Base-by-base conservation (phyloP, 2,113 vertebrate species). In the Xyliphius kryptos region DNA sequence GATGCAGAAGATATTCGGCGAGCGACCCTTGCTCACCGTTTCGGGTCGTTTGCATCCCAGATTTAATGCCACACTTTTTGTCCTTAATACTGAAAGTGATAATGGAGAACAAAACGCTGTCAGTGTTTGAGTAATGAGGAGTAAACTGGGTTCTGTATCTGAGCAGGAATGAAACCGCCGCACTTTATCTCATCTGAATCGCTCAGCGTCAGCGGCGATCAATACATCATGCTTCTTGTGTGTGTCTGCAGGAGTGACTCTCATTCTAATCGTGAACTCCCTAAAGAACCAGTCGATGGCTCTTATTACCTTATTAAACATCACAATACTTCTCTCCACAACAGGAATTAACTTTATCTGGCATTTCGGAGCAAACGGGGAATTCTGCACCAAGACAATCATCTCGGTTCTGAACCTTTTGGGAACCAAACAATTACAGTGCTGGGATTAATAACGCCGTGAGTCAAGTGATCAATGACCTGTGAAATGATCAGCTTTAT, bases 81-180 rank as follows among this genome's bases (percentile, higher is more conserved):
- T 32, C 26, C 26, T 32, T 32, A 32, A 32, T 32, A 32, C 4
- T 32, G 26, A 6, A 6, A 32, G 4, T 32, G 26, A 32, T 32
- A 32, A 32, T 32, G 26, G 26, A 32, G 26, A 32, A 32, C 7
- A 32, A 32, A 32, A 32, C 4, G 26, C 26, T 32, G 26, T 32
- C 26, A 32, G 26, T 3, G 26, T 76, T 67, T 80, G 10, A 51
- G 20, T 51, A 51, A 22, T 13, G 11, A 51, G 20, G 11, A 22
- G 12, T 22, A 51, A 51, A 50, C 17, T 6, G 17, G 19, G 9
- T 2, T 21, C 38, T 41, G 19, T 15, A 20, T 13, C 13, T 15
- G 48, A 11, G 32, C 26, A 14, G 36, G 15, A 21, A 62, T 20
- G 51, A 52, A 41, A 8, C 3, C 9, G 16, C 3, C 9, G 16